A percentile compares a stretch with the other conserved stretches of the same genome.
phyloP scores from a whole-genome alignment of 2,888 invertebrate genomes.

The Dasypogon diadema region DNA sequence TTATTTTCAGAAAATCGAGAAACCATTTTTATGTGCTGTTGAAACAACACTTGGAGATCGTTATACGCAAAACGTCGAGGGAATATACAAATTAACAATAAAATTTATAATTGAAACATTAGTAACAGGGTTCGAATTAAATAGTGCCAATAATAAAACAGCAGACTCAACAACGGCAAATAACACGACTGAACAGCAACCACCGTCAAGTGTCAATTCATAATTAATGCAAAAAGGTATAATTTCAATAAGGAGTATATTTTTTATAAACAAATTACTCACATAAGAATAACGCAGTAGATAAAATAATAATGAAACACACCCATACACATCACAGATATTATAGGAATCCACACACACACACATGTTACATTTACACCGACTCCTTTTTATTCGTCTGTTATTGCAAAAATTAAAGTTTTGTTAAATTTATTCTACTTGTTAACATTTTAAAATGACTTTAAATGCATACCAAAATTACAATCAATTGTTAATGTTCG shows the following conservation, averaged over 20 bases:
- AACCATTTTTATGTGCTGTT: slow-evolving; percentile 88
- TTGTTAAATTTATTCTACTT: too few species aligned
- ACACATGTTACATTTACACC: too few species aligned
- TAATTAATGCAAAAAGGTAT: slow-evolving; percentile 50
- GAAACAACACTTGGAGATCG: slow-evolving; percentile 87
- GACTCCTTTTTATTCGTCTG: too few species aligned
- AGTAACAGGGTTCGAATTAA: slow-evolving; percentile 78
- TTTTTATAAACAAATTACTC: slow-evolving; percentile 41
- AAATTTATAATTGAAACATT: slow-evolving; percentile 88
- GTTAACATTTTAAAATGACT: too few species aligned
- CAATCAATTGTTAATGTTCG: too few species aligned
- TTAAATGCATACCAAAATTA: too few species aligned
- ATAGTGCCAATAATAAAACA: slow-evolving; percentile 56
- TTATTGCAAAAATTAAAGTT: too few species aligned
- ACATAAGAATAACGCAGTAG: slow-evolving; percentile 15
- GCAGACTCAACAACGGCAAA: slow-evolving; percentile 47
- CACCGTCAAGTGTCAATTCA: slow-evolving; percentile 56
- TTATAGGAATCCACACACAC: not conserved
- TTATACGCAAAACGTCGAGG: slow-evolving; percentile 90
- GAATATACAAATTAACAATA: slow-evolving; percentile 88
- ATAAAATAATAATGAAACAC: not conserved
- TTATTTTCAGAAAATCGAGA: slow-evolving; percentile 85
- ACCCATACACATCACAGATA: not conserved
- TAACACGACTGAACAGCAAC: slow-evolving; percentile 51
- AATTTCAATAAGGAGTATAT: slow-evolving; percentile 37